A percentile compares a stretch with the other conserved stretches of the same genome.
These are phyloP conservation scores for Eupeodes corollae DNA, from an alignment of 1,140 invertebrate genomes.

Conservation along the genomic window DNA sequence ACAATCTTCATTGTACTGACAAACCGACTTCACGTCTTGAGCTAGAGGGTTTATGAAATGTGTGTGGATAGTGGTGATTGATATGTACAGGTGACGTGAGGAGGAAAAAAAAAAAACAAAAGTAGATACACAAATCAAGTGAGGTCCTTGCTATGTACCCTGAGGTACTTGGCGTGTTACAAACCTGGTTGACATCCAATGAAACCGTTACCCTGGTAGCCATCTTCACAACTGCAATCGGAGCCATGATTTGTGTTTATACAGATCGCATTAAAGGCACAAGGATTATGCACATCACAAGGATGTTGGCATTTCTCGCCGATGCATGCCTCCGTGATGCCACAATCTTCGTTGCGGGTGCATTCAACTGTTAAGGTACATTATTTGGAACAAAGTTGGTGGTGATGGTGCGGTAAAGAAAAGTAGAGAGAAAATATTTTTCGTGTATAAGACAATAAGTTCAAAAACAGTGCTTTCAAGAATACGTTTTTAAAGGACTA, in stretches of 20 bases:
- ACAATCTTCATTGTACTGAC: constrained; percentile 83
- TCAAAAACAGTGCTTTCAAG: constrained; percentile 5
- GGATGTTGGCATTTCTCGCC: constrained; percentile 68
- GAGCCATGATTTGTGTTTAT: constrained; percentile 77
- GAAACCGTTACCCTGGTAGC: constrained; percentile 76
- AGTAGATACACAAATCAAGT: constrained; percentile 17
- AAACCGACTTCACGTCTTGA: constrained; percentile 51
- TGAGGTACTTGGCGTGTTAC: constrained; percentile 9
- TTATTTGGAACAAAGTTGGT: background rate
- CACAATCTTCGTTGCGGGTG: constrained; percentile 67
- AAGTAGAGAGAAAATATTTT: constrained; percentile 36
- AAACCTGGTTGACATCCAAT: constrained; percentile 65
- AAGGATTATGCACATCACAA: constrained; percentile 69
- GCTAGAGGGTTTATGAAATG: too few relatives aligned
- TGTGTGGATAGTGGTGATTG: too few relatives aligned
- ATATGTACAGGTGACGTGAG: constrained; percentile 20
- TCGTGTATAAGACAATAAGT: constrained; percentile 19
- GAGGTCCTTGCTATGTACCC: constrained; percentile 10
- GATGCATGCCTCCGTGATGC: constrained; percentile 68
- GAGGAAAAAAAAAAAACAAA: constrained; percentile 22
- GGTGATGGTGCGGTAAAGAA: constrained; percentile 7
- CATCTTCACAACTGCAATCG: constrained; percentile 73
- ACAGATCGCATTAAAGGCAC: constrained; percentile 72
- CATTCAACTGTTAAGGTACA: constrained; percentile 61
- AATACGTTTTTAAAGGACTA: background rate